Conservation (phyloP, 92 coral and sea anemone species). For the Epizoanthus scotinus region DNA sequence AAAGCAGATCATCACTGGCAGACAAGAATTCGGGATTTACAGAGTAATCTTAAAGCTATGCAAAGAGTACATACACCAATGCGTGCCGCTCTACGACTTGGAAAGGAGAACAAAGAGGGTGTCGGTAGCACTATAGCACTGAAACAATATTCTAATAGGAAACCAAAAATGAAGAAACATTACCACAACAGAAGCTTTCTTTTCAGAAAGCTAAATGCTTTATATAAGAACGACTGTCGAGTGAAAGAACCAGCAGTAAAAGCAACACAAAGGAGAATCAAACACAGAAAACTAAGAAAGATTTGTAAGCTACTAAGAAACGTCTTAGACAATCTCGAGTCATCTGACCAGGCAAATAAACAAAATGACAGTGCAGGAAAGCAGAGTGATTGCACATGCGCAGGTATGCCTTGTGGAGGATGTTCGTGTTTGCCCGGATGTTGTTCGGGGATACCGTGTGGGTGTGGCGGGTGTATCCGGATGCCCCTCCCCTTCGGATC, state of each 20-base stretch:
- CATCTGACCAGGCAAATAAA: not conserved
- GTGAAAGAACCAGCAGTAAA: not conserved
- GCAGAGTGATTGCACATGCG: slow-evolving; percentile 13
- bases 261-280: not conserved
- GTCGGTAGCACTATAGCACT: not conserved
- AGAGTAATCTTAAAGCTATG: not conserved
- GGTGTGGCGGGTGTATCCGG: slow-evolving; percentile 25
- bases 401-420: slow-evolving; percentile 2
- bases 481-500: not conserved
- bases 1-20: slow-evolving; percentile 7
- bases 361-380: not conserved
- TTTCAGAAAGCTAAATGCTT: not conserved
- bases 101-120: not conserved
- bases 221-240: not conserved
- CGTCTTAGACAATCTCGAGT: not conserved
- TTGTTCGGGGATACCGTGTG: slow-evolving; percentile 19
- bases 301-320: slow-evolving; percentile 1
- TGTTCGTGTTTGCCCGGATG: slow-evolving; percentile 19
- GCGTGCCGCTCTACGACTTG: not conserved
- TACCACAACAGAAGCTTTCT: slow-evolving; percentile 3
- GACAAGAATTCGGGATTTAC: not conserved
- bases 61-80: not conserved
- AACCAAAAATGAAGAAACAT: not conserved
- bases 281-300: not conserved
- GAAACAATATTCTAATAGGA: not conserved